Evolutionary conservation across 2,888 invertebrate species (phyloP).

Genomic region (Brachypalpus laphriformis): DNA sequence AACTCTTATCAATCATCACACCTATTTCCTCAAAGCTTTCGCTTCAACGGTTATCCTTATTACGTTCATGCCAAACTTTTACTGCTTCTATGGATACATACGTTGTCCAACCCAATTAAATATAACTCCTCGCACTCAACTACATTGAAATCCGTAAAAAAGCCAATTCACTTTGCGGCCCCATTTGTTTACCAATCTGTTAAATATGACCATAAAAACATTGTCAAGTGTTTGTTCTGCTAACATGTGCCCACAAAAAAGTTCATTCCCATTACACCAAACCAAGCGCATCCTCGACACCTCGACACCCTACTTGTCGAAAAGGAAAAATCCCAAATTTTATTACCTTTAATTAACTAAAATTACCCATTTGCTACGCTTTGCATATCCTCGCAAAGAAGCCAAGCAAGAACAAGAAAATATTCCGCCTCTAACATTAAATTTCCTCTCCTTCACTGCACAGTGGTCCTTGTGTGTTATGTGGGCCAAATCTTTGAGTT

Average conservation of each 20-base stretch:
- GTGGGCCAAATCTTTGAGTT: conserved; percentile 63
- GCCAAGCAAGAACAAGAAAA: conserved; percentile 29
- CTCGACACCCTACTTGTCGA: conserved; percentile 43
- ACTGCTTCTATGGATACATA: neutral
- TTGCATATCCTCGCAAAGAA: conserved; percentile 57
- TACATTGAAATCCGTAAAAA: conserved; percentile 1
- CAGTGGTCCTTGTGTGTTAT: conserved; percentile 34
- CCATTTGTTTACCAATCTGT: conserved; percentile 27
- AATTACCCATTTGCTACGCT: conserved; percentile 71
- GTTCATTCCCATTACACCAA: conserved; percentile 33
- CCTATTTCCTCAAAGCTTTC: too few relatives aligned
- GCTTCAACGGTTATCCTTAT: too few relatives aligned
- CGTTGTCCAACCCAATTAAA: neutral
- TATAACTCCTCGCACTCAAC: neutral
- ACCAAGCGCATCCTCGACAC: conserved; percentile 22
- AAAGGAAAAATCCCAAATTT: conserved; percentile 55
- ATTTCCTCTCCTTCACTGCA: conserved; percentile 20
- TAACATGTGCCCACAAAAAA: conserved; percentile 21
- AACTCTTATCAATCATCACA: too few relatives aligned
- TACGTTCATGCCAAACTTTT: too few relatives aligned
- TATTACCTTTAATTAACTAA: conserved; percentile 73
- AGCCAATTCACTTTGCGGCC: conserved; percentile 32
- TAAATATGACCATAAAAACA: conserved; percentile 46
- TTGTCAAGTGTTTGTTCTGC: conserved; percentile 8
- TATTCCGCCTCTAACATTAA: conserved; percentile 44